Evolutionary conservation across 1,140 invertebrate species (phyloP).

Genomic region (Leucophenga varia): DNA sequence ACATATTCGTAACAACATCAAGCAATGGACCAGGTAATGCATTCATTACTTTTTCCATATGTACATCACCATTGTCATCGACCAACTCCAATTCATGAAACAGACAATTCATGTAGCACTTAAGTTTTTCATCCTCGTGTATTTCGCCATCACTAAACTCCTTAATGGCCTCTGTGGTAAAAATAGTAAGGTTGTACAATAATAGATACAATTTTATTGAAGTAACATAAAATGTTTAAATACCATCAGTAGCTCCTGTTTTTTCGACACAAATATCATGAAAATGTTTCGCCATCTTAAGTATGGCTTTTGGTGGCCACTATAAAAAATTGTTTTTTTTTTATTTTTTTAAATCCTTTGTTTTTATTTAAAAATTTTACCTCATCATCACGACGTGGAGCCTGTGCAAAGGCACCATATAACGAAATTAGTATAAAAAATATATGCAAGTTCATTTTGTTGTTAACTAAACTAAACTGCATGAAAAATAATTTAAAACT

Average conservation of each 20-base stretch:
- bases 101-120: constrained; percentile 49
- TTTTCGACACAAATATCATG: constrained; percentile 30
- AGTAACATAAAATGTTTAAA: not conserved
- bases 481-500: too few relatives aligned
- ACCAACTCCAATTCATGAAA: constrained; percentile 44
- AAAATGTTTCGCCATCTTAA: constrained; percentile 21
- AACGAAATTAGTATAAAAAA: constrained; percentile 2
- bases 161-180: constrained; percentile 39
- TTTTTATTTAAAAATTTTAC: too few relatives aligned
- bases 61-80: constrained; percentile 45
- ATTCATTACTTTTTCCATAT: constrained; percentile 36
- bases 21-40: constrained; percentile 28
- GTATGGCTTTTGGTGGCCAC: constrained; percentile 23
- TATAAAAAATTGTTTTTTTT: constrained; percentile 7
- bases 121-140: constrained; percentile 41
- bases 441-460: not conserved
- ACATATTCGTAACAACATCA: constrained; percentile 30
- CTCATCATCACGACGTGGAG: constrained; percentile 25
- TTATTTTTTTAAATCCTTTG: too few relatives aligned
- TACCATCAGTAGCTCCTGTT: constrained; percentile 32
- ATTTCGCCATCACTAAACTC: constrained; percentile 46
- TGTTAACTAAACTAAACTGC: not conserved
- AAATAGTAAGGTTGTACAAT: not conserved
- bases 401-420: constrained; percentile 13
- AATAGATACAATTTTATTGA: constrained; percentile 7